Percentiles rank a stretch among this genome's conserved stretches.
Evolutionary conservation across 2,113 vertebrate genomes (phyloP).

Genomic region (Stictonetta naevosa): DNA sequence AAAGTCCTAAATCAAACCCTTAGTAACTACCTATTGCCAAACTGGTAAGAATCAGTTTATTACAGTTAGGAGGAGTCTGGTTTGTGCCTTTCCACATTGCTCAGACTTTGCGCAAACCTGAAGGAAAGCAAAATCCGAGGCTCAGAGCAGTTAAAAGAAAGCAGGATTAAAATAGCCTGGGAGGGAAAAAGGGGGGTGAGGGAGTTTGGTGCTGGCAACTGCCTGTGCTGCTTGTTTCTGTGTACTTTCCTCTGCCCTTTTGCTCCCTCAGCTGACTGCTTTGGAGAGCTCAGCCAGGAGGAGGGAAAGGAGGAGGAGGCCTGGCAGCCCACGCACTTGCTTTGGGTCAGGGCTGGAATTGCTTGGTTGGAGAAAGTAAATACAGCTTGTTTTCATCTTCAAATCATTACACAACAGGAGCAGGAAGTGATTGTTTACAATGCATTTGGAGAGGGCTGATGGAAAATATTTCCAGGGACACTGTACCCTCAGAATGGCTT

Average conservation of each 20-base stretch:
- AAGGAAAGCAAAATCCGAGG: constrained; percentile 19
- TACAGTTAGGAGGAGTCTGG: neutral
- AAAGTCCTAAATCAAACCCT: neutral
- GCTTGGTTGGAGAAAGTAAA: constrained; percentile 56
- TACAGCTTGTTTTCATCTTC: constrained; percentile 41
- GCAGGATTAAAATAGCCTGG: constrained; percentile 68
- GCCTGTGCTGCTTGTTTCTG: constrained; percentile 41
- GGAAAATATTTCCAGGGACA: neutral
- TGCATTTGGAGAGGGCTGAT: neutral
- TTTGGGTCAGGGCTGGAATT: constrained; percentile 40
- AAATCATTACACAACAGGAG: constrained; percentile 42
- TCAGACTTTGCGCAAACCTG: neutral
- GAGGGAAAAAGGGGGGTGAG: neutral
- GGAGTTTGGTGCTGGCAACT: neutral
- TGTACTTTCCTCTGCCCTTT: constrained; percentile 64
- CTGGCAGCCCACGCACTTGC: neutral
- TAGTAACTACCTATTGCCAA: neutral
- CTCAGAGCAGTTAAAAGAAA: constrained; percentile 14
- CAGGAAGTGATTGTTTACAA: constrained; percentile 58
- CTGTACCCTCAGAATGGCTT: neutral
- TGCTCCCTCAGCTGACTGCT: constrained; percentile 63
- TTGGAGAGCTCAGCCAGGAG: constrained; percentile 15
- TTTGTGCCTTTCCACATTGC: neutral
- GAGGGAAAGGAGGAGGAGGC: neutral
- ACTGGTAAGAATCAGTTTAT: neutral